Base-by-base conservation (phyloP, 2,113 vertebrate genomes). In the Microtus oregoni region DNA sequence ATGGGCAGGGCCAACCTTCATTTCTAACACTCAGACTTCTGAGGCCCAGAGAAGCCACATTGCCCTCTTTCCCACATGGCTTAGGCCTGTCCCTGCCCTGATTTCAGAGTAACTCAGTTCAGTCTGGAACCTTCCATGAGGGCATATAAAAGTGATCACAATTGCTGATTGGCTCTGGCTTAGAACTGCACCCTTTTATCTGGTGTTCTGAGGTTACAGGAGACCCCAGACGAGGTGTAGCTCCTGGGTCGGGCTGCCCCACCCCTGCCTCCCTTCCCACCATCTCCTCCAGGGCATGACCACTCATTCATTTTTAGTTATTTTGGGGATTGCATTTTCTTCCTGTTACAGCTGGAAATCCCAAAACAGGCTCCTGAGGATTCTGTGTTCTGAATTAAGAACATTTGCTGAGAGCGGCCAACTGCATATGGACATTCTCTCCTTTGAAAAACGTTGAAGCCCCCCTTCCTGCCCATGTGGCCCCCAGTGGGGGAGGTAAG, bases 321-420 rank as follows among this genome's bases (percentile, higher is more conserved):
- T 92, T 95, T 90, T 94, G 77, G 87, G 91, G 61, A 9, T 47
- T 67, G 32, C 35, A 15, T 88, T 86, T 95, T 95, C 77, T 77
- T 73, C 83, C 13, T 41, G 41, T 47, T 50, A 38, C 83, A 90
- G 87, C 82, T 94, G 91, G 91, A 96, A 91, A 70, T 73, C 7
- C 35, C 5, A 28, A 75, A 91, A 67, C 15, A 76, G 55, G 5
- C 52, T 76, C 9, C 0, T 4, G 85, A n/a, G 5, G 55, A 24
- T 68, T 67, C 6, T 78, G 41, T 94, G 47, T 82, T 95, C 67
- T 10, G 38, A 63, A 58, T 72, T 82, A 95, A 89, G 88, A 73
- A 50, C 30, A 8, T 86, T 91, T 58, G 28, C 22, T 13, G 14
- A 68, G 61, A 83, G 78, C 24, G 68, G 73, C 41, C 47, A 78